Evolutionary conservation across 2,113 vertebrate species (phyloP), one percentile per base, ranked within the genome.

Genomic region (Dermatemys mawii): DNA sequence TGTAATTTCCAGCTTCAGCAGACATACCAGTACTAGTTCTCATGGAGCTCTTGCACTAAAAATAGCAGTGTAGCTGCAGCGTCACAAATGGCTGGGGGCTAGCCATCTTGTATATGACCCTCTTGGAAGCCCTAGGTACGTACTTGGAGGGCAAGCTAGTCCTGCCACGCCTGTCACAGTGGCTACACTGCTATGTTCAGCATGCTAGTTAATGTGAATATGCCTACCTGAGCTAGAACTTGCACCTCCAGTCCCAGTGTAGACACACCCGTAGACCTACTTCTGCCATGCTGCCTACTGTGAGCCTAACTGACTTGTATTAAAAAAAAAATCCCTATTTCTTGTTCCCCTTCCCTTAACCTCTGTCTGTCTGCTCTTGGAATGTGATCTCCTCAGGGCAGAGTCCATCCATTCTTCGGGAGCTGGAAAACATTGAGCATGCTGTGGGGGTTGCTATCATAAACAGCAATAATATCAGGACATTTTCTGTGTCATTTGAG

Each of bases 321-420:
- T 81, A 82, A 67, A 91, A 57, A 11, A 12, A 16, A 85, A 90
- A 57, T 83, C 16, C 19, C 51, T 4, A 29, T 50, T 54, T 0
- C 80, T 81, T 88, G 85, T 8, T 78, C 90, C 90, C 2, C n/a
- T 96, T 84, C 50, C 22, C 24, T 90, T 83, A 24, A 16, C 80
- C 19, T 92, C 88, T 88, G 86, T 73, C 82, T 88, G 50, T 49
- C 48, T 75, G 35, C 46, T 11, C 5, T 88, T 80, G 1, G 1
- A 41, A 11, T 1, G 81, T 41, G 21, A 44, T 38, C 4, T n/a
- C 27, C 35, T 86, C 0, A 0, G 9, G 32, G 16, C 1, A n/a
- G 7, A 86, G 46, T 24, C 9, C 2, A 3, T 0, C 0, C 5
- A 17, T 10, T 63, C 8, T 50, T 27, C 16, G 32, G 60, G 19